Percentiles rank a stretch among this genome's conserved stretches.
These are phyloP conservation scores for Spodoptera frugiperda DNA, from an alignment of 1,140 invertebrate species.

Conservation along the genomic window DNA sequence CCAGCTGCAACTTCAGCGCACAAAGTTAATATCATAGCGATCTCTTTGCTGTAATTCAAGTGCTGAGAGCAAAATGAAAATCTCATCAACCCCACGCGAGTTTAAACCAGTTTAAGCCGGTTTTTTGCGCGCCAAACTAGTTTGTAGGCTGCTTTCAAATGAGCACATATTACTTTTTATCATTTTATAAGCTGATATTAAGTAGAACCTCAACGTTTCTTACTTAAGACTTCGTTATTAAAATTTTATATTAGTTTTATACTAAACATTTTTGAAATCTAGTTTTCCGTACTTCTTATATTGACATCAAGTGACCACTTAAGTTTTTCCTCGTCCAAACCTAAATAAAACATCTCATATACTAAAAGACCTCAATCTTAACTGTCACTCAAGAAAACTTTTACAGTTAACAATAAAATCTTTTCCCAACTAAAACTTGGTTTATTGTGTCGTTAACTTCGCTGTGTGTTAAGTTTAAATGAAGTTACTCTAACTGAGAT, in stretches of 20 bases:
- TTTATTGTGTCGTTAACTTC: slow-evolving; percentile 63
- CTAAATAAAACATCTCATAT: background rate
- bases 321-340: background rate
- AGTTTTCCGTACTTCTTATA: background rate
- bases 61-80: slow-evolving; percentile 60
- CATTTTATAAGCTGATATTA: background rate
- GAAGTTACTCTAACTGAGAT: slow-evolving; percentile 47
- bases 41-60: slow-evolving; percentile 56
- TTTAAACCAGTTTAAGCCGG: slow-evolving; percentile 47
- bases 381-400: slow-evolving; percentile 37
- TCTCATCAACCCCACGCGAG: slow-evolving; percentile 53
- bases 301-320: background rate
- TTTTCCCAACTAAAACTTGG: slow-evolving; percentile 50
- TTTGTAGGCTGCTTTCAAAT: slow-evolving; percentile 14
- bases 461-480: slow-evolving; percentile 54
- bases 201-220: background rate
- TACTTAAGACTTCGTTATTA: background rate
- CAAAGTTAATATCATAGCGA: slow-evolving; percentile 47
- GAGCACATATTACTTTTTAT: background rate
- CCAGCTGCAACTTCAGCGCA: slow-evolving; percentile 22
- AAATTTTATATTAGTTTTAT: no score
- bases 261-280: no score
- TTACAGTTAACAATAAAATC: slow-evolving; percentile 19
- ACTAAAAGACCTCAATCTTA: slow-evolving; percentile 42
- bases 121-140: slow-evolving; percentile 34